A percentile compares a stretch with the other conserved stretches of the same genome.
These are phyloP conservation scores for Takifugu ocellatus DNA, from an alignment of 2,797 vertebrate species.

Conservation along the genomic window DNA sequence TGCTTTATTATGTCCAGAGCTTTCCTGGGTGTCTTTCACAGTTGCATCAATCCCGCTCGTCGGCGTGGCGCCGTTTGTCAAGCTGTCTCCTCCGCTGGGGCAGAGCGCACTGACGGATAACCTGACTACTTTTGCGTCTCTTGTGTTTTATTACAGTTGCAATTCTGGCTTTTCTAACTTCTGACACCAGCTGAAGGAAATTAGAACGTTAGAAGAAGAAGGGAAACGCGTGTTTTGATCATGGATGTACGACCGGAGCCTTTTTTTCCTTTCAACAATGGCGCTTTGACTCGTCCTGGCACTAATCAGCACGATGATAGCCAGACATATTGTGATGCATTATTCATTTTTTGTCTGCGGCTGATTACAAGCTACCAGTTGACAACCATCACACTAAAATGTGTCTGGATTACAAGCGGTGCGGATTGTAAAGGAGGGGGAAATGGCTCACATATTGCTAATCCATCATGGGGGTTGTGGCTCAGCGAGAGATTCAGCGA, in stretches of 20 bases:
- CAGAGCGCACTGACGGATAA: constrained; percentile 45
- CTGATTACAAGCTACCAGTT: constrained; percentile 67
- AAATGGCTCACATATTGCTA: constrained; percentile 47
- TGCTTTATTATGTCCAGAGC: constrained; percentile 28
- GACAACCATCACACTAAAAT: constrained; percentile 70
- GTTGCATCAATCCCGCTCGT: constrained; percentile 56
- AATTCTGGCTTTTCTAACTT: constrained; percentile 30
- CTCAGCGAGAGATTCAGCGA: constrained; percentile 33
- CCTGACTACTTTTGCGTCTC: constrained; percentile 27
- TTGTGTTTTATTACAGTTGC: constrained; percentile 33
- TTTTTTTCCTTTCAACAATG: constrained; percentile 43
- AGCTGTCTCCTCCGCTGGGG: constrained; percentile 39
- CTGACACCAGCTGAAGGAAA: constrained; percentile 1
- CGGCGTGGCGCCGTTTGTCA: constrained; percentile 50
- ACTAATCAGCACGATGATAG: constrained; percentile 68
- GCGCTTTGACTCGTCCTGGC: constrained; percentile 46
- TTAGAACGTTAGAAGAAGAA: constrained; percentile 1
- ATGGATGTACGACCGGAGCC: constrained; percentile 5
- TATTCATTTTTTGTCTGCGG: constrained; percentile 67
- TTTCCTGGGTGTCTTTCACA: constrained; percentile 25
- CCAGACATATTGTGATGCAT: constrained; percentile 68
- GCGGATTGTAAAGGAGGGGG: constrained; percentile 44
- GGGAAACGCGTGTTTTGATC: constrained; percentile 11
- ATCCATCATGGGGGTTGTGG: constrained; percentile 57
- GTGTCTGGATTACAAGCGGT: constrained; percentile 67